phyloP scores from a whole-genome alignment of 92 coral and sea anemone genomes.

The Heteractis magnifica region DNA sequence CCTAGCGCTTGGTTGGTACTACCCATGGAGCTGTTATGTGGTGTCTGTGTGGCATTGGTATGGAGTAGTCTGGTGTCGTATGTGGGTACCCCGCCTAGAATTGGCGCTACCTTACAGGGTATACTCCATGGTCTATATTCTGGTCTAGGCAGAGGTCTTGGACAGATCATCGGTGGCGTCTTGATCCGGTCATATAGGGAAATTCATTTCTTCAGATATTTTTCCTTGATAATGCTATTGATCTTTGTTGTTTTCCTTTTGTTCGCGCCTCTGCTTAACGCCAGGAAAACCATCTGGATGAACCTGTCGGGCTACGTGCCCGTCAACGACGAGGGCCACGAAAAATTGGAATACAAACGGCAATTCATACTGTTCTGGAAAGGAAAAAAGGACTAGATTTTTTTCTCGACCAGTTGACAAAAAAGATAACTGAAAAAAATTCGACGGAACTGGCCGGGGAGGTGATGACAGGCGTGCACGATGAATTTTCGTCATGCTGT shows the following conservation, averaged over 20 bases:
- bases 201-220: conserved; percentile 68
- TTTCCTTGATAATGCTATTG: conserved; percentile 64
- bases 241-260: conserved; percentile 54
- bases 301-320: conserved; percentile 60
- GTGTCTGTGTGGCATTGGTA: conserved; percentile 75
- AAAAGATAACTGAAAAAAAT: background rate
- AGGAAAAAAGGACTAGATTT: conserved; percentile 18
- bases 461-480: background rate
- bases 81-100: conserved; percentile 90
- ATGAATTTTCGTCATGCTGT: background rate
- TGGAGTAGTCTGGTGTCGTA: conserved; percentile 90
- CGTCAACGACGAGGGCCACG: conserved; percentile 33
- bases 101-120: conserved; percentile 99
- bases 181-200: conserved; percentile 64
- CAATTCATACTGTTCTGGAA: conserved; percentile 23
- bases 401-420: background rate
- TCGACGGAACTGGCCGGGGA: background rate
- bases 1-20: conserved; percentile 87
- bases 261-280: conserved; percentile 41
- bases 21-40: conserved; percentile 74
- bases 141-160: conserved; percentile 91
- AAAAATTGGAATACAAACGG: conserved; percentile 7
- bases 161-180: conserved; percentile 80
- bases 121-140: conserved; percentile 79
- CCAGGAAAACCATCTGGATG: conserved; percentile 77